Conservation (phyloP, 2,797 vertebrate genomes). For the Denticeps clupeoides region DNA sequence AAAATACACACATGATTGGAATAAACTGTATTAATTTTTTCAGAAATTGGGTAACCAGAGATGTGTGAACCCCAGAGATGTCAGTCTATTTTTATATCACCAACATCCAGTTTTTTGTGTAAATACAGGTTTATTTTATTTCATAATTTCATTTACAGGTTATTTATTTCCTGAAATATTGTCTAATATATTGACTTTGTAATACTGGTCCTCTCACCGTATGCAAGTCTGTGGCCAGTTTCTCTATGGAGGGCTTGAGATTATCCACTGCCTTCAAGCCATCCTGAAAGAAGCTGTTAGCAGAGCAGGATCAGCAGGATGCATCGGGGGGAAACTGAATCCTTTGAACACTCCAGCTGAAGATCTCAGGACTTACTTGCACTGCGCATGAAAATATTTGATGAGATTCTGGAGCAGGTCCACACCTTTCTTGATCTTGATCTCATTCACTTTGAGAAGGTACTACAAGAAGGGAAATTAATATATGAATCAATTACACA, state of each 20-base stretch:
- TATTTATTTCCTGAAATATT: too few species aligned
- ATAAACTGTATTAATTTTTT: too few species aligned
- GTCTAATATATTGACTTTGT: too few species aligned
- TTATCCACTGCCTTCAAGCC: conserved; percentile 96
- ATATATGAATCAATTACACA: background rate
- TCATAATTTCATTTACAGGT: too few species aligned
- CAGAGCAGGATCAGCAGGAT: conserved; percentile 4
- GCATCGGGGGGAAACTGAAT: too few species aligned
- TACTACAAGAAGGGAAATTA: conserved; percentile 62
- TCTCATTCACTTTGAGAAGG: conserved; percentile 97
- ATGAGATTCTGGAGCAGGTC: conserved; percentile 97
- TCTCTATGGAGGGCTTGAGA: conserved; percentile 95
- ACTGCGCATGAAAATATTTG: conserved; percentile 97
- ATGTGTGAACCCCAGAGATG: too few species aligned
- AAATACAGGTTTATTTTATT: too few species aligned
- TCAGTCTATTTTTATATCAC: too few species aligned
- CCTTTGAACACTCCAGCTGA: background rate
- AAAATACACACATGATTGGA: too few species aligned
- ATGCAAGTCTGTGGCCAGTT: conserved; percentile 87
- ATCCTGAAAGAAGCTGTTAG: conserved; percentile 90
- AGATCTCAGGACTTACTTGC: conserved; percentile 78
- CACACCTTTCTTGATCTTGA: conserved; percentile 98
- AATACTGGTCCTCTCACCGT: conserved; percentile 56
- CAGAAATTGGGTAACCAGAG: too few species aligned
- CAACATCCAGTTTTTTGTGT: too few species aligned